These are phyloP conservation scores for Tyrannus savana DNA, from an alignment of 2,113 vertebrate species.

Conservation along the genomic window DNA sequence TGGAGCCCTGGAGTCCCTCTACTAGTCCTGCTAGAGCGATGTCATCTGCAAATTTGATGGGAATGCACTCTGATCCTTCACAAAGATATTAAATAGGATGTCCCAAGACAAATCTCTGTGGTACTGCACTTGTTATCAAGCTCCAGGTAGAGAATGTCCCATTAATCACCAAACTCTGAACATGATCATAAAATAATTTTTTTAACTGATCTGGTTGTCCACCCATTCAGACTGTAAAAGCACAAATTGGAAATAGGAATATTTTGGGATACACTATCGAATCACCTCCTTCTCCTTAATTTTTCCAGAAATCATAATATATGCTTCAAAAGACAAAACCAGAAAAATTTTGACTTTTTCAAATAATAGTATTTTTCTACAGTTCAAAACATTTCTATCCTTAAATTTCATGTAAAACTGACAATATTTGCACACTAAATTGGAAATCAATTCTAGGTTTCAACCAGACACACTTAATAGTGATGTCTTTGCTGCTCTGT, in stretches of 20 bases:
- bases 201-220: rapidly evolving
- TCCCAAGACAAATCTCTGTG: neutral
- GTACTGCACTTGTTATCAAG: neutral
- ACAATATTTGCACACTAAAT: neutral
- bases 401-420: neutral
- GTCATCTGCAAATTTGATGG: neutral
- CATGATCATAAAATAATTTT: neutral
- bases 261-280: neutral
- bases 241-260: neutral
- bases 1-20: neutral
- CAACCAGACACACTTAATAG: neutral
- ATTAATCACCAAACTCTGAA: neutral
- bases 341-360: neutral
- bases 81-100: neutral
- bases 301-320: neutral
- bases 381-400: neutral
- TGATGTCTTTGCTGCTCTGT: neutral
- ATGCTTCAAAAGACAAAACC: neutral
- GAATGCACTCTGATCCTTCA: neutral
- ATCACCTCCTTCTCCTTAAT: neutral
- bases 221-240: neutral
- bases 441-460: neutral
- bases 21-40: rapidly evolving
- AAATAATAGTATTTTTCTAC: neutral
- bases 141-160: neutral